Conservation (phyloP, 1,140 invertebrate genomes). For the Euwallacea fornicatus region DNA sequence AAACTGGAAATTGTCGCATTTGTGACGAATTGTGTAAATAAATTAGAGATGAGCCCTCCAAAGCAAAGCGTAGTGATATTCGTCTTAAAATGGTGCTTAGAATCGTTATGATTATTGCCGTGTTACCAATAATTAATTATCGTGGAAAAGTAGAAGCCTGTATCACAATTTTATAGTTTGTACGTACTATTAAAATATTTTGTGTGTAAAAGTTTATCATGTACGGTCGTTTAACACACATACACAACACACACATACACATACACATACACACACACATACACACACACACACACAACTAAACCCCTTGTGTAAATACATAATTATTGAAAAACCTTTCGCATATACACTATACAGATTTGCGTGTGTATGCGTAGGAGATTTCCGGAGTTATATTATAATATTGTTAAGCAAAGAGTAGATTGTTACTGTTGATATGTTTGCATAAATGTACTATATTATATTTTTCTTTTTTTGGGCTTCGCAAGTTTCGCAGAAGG, state of each 20-base stretch:
- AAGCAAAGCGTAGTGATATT: conserved; percentile 37
- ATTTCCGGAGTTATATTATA: conserved; percentile 2
- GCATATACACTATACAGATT: conserved; percentile 25
- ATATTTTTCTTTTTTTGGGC: background rate
- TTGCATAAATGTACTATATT: conserved; percentile 14
- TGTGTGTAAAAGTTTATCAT: conserved; percentile 16
- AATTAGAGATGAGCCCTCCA: conserved; percentile 24
- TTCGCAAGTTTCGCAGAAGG: too few relatives aligned
- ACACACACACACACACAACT: background rate
- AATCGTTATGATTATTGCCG: conserved; percentile 13
- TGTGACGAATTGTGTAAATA: conserved; percentile 18
- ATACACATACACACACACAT: background rate
- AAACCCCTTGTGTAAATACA: too few relatives aligned
- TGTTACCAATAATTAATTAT: conserved; percentile 22
- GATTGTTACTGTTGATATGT: conserved; percentile 42
- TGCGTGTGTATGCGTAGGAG: background rate
- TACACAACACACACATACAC: background rate
- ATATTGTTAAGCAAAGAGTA: conserved; percentile 34
- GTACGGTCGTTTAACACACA: conserved; percentile 33
- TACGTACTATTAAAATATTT: conserved; percentile 27
- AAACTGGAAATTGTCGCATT: background rate
- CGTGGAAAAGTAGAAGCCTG: conserved; percentile 17
- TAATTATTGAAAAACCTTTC: background rate
- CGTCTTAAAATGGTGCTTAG: conserved; percentile 37
- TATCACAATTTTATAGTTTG: conserved; percentile 39